Evolutionary conservation across 2,113 vertebrate species (phyloP), one percentile per base, ranked within the genome.

Genomic region (Carassius auratus): DNA sequence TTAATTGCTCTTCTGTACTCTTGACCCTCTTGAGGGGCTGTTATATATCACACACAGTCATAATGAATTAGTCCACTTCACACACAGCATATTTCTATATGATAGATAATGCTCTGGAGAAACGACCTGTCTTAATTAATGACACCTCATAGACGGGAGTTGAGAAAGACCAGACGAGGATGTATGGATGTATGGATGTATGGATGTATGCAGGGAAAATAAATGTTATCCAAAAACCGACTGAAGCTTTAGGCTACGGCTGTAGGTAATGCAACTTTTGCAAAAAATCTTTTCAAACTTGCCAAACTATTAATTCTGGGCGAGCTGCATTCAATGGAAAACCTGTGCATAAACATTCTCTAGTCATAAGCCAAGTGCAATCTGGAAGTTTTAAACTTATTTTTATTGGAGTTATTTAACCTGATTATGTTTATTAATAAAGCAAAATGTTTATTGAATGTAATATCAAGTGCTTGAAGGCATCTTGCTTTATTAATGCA

Each of bases 1-100:
- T 61, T 86, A 79, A 88, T 80, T 80, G 81, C 68, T 62, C 62
- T 36, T 30, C 26, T 84, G 57, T 45, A 74, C 83, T 81, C 69
- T 62, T 81, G 69, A 87, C 76, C 77, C 69, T 74, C 55, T 71
- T 36, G 86, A 83, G 79, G 57, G 81, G 21, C 23, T 57, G 38
- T 12, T 85, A 80, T 87, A 82, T 81, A 85, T 81, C 52, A 88
- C 52, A 42, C 79, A 83, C 36, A 50, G 36, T 42, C 71, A 75
- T 78, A 76, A 85, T 68, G 76, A 88, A 76, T 81, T 48, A 50
- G 50, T 66, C 79, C 76, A 78, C 84, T 74, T 88, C 84, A 75
- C 74, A 73, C 38, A 64, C 62, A 26, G n/a, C 48, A 74, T 66
- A 61, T 76, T 52, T 82, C 73, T 64, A 66, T 66, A 57, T 86